phyloP scores from a whole-genome alignment of 2,888 invertebrate genomes.

The Cistogaster globosa region DNA sequence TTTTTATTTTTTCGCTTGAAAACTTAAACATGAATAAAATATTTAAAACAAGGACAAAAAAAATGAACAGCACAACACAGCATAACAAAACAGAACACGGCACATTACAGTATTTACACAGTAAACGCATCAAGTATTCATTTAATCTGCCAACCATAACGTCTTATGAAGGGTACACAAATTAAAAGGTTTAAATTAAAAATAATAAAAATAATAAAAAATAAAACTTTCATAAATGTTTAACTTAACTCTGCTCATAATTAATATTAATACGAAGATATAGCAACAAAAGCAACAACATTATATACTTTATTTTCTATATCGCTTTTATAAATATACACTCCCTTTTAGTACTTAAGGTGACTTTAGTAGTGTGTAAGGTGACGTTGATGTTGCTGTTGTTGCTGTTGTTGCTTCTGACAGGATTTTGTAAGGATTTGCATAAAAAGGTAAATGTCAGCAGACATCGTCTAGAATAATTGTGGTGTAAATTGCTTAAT shows the following conservation, averaged over 20 bases:
- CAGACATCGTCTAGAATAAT: conserved; percentile 44
- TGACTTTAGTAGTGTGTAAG: neutral
- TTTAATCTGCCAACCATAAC: conserved; percentile 40
- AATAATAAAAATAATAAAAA: neutral
- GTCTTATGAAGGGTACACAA: conserved; percentile 50
- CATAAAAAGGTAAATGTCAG: conserved; percentile 53
- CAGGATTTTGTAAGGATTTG: conserved; percentile 23
- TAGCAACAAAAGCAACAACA: neutral
- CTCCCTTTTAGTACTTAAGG: neutral
- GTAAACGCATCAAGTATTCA: conserved; percentile 48
- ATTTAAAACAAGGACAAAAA: neutral
- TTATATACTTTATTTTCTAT: neutral
- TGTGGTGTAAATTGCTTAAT: conserved; percentile 32
- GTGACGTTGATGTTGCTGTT: neutral
- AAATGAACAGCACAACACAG: neutral
- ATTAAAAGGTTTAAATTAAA: conserved; percentile 49
- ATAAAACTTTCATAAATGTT: conserved; percentile 50
- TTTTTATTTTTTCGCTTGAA: conserved; percentile 34
- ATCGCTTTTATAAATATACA: conserved; percentile 5
- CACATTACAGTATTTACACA: conserved; percentile 7
- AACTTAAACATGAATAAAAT: conserved; percentile 6
- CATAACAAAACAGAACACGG: neutral
- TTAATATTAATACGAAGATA: conserved; percentile 33
- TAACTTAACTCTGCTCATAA: conserved; percentile 40
- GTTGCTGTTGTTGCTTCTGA: conserved; percentile 6